Evolutionary conservation across 2,113 vertebrate species (phyloP), one percentile per base, ranked within the genome.

Genomic region (Tursiops truncatus): DNA sequence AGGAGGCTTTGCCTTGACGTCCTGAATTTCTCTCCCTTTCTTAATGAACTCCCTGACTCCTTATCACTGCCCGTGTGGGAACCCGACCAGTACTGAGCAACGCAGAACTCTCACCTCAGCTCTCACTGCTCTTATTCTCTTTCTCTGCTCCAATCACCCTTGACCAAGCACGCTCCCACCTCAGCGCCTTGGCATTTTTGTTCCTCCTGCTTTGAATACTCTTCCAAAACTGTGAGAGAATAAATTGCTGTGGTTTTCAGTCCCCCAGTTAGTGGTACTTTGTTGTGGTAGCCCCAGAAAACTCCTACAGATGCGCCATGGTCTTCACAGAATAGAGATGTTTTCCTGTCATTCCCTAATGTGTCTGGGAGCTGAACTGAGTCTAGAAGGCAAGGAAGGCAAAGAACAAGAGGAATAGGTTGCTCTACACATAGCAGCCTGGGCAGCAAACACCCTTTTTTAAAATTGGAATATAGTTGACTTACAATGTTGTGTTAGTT

Each of bases 401-500:
- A 41, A 76, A 84, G 50, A 56, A 0, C 11, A 36, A 41, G 89
- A 91, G 56, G 21, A 41, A 11, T 36, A 33, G 38, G 12, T 58
- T n/a, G 44, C 23, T 21, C n/a, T 44, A 26, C 18, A 0, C 10
- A 6, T 15, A 10, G 26, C 1, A n/a, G 25, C 17, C 17, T 21
- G 44, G 62, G 21, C 47, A 62, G 26, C 31, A 21, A 33, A 76
- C 26, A 23, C 1, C 12, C 7, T 38, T 5, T 10, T 76, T 2
- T 18, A 1, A 31, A 50, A 20, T 11, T 76, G 74, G 28, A 50
- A 44, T 33, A 21, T 33, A 53, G 47, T 33, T 53, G 74, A 77
- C 33, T 77, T 77, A 33, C 74, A 13, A 33, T 77, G 47, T 33
- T 76, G 44, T 77, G 47, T 33, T 33, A 33, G 17, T 50, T 53